A percentile compares a stretch with the other conserved stretches of the same genome.
phyloP scores from a whole-genome alignment of 2,888 invertebrate species.

The Ceratothoa steindachneri region DNA sequence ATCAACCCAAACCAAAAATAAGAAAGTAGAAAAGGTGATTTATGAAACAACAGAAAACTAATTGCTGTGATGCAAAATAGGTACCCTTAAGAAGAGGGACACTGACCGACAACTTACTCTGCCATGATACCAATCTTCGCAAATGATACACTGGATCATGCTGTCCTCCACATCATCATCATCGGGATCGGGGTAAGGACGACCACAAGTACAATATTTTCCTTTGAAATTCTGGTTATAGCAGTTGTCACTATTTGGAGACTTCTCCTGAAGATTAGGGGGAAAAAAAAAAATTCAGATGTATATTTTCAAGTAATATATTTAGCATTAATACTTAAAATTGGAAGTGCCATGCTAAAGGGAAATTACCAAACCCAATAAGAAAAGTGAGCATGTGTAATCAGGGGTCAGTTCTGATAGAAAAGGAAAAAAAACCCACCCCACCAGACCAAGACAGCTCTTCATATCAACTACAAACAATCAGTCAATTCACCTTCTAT shows the following conservation, averaged over 20 bases:
- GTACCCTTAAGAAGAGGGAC: no score
- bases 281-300: neutral
- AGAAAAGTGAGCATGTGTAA: no score
- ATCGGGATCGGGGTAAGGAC: slow-evolving; percentile 93
- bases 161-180: slow-evolving; percentile 66
- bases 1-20: no score
- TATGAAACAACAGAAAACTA: no score
- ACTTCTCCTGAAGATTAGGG: slow-evolving; percentile 6
- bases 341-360: neutral
- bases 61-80: no score
- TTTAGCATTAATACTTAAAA: neutral
- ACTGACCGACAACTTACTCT: slow-evolving; percentile 58
- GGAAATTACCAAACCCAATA: neutral
- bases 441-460: no score
- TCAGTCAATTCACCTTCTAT: no score
- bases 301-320: neutral
- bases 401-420: no score
- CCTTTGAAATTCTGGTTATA: slow-evolving; percentile 95
- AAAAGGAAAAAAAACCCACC: no score
- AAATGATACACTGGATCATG: slow-evolving; percentile 93
- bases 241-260: slow-evolving; percentile 56
- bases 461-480: no score
- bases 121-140: slow-evolving; percentile 97
- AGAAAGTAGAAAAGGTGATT: no score
- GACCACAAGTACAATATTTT: slow-evolving; percentile 80